Conservation (phyloP, 2,113 vertebrate species). For the Ariopsis seemanni region DNA sequence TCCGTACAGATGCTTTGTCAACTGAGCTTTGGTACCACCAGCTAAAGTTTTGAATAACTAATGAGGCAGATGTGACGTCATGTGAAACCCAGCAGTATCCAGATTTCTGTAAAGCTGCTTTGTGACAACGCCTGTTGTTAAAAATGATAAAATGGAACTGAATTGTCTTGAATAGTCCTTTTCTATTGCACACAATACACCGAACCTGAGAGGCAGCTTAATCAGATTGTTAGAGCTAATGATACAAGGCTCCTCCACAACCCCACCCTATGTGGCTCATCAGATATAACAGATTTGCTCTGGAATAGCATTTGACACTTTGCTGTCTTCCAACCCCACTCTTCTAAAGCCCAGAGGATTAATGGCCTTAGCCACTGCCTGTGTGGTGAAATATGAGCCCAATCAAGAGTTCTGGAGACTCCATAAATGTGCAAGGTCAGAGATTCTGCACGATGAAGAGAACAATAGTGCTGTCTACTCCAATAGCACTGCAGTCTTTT, state of each 20-base stretch:
- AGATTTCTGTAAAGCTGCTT: neutral
- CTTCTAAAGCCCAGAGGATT: conserved; percentile 57
- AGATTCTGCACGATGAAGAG: conserved; percentile 28
- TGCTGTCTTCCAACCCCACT: conserved; percentile 69
- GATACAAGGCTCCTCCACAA: neutral
- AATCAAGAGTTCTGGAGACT: conserved; percentile 64
- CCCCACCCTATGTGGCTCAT: conserved; percentile 26
- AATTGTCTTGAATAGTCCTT: neutral
- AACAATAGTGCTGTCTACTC: conserved; percentile 26
- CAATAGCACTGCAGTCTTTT: conserved; percentile 39
- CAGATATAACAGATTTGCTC: conserved; percentile 59
- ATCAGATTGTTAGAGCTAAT: conserved; percentile 14
- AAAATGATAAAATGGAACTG: neutral
- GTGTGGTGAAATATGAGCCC: conserved; percentile 72
- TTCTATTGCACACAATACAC: conserved; percentile 16
- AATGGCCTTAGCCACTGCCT: conserved; percentile 59
- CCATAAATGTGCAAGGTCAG: conserved; percentile 70
- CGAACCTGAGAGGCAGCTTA: conserved; percentile 31
- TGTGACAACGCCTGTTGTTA: neutral
- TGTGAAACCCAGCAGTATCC: neutral
- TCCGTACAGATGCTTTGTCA: too few species aligned
- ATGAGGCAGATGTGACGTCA: neutral
- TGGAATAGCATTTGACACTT: conserved; percentile 66
- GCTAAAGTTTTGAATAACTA: too few species aligned
- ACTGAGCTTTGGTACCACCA: too few species aligned